Evolutionary conservation across 1,140 invertebrate species (phyloP).

Genomic region (Drosophila elegans): DNA sequence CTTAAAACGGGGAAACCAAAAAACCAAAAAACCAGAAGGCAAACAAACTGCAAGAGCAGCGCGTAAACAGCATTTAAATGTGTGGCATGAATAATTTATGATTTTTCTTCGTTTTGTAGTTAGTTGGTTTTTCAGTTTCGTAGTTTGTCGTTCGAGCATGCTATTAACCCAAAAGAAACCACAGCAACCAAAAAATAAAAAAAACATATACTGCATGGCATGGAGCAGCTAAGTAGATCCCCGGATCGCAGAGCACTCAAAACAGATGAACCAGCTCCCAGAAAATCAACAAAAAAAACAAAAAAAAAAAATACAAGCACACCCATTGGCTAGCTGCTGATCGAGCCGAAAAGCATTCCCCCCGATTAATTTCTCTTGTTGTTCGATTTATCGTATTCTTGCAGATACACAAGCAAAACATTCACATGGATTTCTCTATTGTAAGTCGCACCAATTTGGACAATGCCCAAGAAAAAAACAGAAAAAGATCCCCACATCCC

Average conservation of each 20-base stretch:
- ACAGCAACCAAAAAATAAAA: not conserved
- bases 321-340: conserved; percentile 38
- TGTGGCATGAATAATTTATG: conserved; percentile 76
- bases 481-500: conserved; percentile 42
- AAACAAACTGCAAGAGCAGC: conserved; percentile 37
- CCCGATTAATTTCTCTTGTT: conserved; percentile 78
- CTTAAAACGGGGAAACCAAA: conserved; percentile 3
- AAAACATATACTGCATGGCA: conserved; percentile 37
- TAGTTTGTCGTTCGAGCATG: conserved; percentile 40
- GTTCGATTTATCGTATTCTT: conserved; percentile 83
- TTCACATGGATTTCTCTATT: conserved; percentile 84
- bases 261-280: conserved; percentile 39
- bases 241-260: conserved; percentile 23
- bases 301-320: conserved; percentile 19
- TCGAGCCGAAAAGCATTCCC: conserved; percentile 41
- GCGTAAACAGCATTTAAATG: conserved; percentile 68
- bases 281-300: conserved; percentile 1
- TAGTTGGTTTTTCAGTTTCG: conserved; percentile 34
- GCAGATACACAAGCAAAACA: conserved; percentile 84
- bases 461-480: conserved; percentile 35
- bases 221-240: conserved; percentile 21
- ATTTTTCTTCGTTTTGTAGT: conserved; percentile 59
- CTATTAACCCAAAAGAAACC: conserved; percentile 24
- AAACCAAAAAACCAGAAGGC: conserved; percentile 34
- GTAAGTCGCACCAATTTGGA: conserved; percentile 81